Percentiles rank a stretch among this genome's conserved stretches.
Conservation (phyloP, 2,888 invertebrate genomes). For the Dryomyza anilis region DNA sequence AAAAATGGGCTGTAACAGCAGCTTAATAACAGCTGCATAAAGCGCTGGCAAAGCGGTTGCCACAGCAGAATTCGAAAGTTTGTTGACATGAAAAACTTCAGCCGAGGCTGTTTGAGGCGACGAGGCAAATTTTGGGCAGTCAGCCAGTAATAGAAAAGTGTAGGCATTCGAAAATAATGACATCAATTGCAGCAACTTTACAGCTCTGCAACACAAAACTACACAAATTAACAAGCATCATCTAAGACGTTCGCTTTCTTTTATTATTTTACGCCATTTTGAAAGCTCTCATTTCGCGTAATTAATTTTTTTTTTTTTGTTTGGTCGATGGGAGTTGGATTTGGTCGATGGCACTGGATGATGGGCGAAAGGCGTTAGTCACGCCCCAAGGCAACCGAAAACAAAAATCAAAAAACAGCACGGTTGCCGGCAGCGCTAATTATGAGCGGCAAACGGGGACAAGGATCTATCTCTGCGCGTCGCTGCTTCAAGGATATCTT, state of each 20-base stretch:
- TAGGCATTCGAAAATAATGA: neutral
- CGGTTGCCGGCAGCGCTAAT: neutral
- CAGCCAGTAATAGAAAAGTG: too few relatives aligned
- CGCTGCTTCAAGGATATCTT: neutral
- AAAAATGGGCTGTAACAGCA: neutral
- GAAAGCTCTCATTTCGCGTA: neutral
- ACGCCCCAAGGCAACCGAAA: too few relatives aligned
- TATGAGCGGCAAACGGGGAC: slow-evolving; percentile 1
- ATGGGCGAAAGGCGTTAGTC: too few relatives aligned
- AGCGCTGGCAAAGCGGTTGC: neutral
- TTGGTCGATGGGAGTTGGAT: neutral
- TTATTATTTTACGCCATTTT: neutral
- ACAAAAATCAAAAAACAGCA: too few relatives aligned
- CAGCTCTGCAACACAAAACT: neutral
- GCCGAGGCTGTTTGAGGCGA: neutral
- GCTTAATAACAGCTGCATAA: neutral
- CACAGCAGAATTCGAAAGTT: slow-evolving; percentile 1
- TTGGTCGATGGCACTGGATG: too few relatives aligned
- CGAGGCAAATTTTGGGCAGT: neutral
- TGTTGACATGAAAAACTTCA: slow-evolving; percentile 19
- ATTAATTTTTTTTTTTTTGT: slow-evolving; percentile 1
- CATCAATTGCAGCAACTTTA: slow-evolving; percentile 2
- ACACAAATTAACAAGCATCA: slow-evolving; percentile 25
- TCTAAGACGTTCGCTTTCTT: slow-evolving; percentile 17
- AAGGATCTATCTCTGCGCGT: neutral